Evolutionary conservation across 1,140 invertebrate genomes (phyloP), one percentile per base, ranked within the genome.

Genomic region (Drosophila subpulchrella): DNA sequence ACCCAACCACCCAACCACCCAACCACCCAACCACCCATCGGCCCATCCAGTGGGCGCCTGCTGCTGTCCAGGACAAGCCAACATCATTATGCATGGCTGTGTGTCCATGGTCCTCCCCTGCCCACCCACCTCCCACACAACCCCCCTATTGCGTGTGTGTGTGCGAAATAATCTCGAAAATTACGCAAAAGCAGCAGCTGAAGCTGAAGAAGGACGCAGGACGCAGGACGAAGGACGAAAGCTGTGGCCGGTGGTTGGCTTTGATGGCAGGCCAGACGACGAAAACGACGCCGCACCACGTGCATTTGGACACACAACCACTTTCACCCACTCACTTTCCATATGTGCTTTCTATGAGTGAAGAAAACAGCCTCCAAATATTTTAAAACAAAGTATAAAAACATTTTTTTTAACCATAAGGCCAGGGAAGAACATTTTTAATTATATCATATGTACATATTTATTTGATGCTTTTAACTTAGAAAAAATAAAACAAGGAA

Each of bases 101-200:
- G 83, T 83, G 79, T 84, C 60, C 76, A 63, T 79, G 57, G 65
- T 36, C 60, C 13, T 36, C n/a, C 30, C 41, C 50, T 50, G 12
- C 32, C 32, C 30, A 17, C 41, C 12, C 15, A 15, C 68, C 32
- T 12, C 63, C 6, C 47, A 32, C 47, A 32, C 30, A 36, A 34
- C 42, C 30, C 39, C 39, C n/a, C 24, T 48, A 20, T 17, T 24
- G 50, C 56, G 48, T 57, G 20, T 83, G 82, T 81, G 78, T 88
- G 82, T 86, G 84, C 84, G 70, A 89, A 89, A 89, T 89, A 89
- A 89, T 89, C 85, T 89, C 84, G 84, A 89, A 89, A 89, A 89
- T 89, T 89, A 89, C 84, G 84, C 84, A 89, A 89, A 89, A 88
- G 83, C 50, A 89, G 76, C 75, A 86, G 84, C 41, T 59, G 71